Conservation (phyloP, 1,140 invertebrate genomes). For the Tribolium castaneum region DNA sequence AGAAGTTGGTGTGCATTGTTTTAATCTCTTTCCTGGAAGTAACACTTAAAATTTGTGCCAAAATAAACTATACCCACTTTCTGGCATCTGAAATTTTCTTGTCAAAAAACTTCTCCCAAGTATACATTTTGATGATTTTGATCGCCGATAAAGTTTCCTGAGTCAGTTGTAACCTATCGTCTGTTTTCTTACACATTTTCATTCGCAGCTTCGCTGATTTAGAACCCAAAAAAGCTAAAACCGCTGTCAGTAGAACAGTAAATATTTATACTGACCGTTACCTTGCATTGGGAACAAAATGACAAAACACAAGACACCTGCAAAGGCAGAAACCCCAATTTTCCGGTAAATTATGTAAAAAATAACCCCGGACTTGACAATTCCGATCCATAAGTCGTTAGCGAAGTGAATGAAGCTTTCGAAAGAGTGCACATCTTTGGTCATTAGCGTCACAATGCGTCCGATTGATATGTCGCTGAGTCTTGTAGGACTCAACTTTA, state of each 20-base stretch:
- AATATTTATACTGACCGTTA: conserved; percentile 55
- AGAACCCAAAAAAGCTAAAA: conserved; percentile 43
- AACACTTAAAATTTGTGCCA: conserved; percentile 87
- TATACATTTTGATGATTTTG: conserved; percentile 88
- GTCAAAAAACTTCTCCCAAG: conserved; percentile 85
- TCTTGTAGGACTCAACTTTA: conserved; percentile 76
- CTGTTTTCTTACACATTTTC: conserved; percentile 67
- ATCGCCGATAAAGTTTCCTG: conserved; percentile 85
- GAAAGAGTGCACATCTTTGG: conserved; percentile 85
- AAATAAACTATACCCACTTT: conserved; percentile 66
- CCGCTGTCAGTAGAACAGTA: neutral
- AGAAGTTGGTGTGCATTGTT: conserved; percentile 51
- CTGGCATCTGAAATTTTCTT: conserved; percentile 66
- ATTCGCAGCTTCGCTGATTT: conserved; percentile 22
- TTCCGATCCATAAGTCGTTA: conserved; percentile 84
- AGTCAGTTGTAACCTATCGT: conserved; percentile 83
- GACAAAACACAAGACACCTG: conserved; percentile 82
- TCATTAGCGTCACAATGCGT: conserved; percentile 89
- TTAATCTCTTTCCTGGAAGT: conserved; percentile 67
- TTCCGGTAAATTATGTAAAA: conserved; percentile 81
- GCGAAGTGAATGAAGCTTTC: conserved; percentile 76
- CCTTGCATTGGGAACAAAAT: conserved; percentile 86
- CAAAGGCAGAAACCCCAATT: conserved; percentile 78
- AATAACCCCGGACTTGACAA: conserved; percentile 79
- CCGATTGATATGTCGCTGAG: conserved; percentile 83